These are phyloP conservation scores for Okapia johnstoni DNA, from an alignment of 2,113 vertebrate genomes.

Conservation along the genomic window DNA sequence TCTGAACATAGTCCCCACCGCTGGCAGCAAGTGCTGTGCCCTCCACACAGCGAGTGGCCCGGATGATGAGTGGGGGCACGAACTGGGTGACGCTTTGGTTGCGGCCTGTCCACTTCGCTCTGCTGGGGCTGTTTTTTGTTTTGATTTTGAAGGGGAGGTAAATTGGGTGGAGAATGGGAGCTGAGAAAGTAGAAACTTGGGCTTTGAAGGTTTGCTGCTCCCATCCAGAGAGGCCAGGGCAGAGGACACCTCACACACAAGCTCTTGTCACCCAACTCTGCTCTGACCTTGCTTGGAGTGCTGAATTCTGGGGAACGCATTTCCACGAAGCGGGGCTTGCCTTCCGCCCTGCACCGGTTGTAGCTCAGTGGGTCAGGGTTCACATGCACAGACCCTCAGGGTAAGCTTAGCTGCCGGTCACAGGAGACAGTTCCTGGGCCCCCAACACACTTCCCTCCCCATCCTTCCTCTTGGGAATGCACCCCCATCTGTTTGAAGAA, in stretches of 20 bases:
- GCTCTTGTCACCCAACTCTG: constrained; percentile 52
- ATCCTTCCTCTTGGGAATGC: background rate
- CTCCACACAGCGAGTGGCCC: background rate
- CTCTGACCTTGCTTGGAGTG: constrained; percentile 69
- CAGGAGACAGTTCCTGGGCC: background rate
- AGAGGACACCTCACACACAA: constrained; percentile 40
- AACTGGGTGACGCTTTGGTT: rapidly evolving
- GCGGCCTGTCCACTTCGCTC: constrained; percentile 27
- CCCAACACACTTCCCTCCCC: background rate
- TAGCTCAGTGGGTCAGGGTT: background rate
- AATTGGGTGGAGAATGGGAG: constrained; percentile 61
- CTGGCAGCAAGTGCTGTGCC: background rate
- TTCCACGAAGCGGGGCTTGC: background rate
- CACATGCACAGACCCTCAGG: too few species aligned
- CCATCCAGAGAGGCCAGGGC: background rate
- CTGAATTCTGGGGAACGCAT: constrained; percentile 73
- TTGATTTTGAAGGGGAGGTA: background rate
- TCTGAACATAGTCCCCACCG: background rate
- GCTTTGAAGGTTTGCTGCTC: background rate
- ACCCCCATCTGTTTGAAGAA: background rate
- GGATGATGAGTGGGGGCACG: background rate
- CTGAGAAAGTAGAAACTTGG: constrained; percentile 51
- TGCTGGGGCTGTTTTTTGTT: background rate
- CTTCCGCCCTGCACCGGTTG: background rate
- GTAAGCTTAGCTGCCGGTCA: background rate